Conservation (phyloP, 1,140 invertebrate species). For the Cydia pomonella region DNA sequence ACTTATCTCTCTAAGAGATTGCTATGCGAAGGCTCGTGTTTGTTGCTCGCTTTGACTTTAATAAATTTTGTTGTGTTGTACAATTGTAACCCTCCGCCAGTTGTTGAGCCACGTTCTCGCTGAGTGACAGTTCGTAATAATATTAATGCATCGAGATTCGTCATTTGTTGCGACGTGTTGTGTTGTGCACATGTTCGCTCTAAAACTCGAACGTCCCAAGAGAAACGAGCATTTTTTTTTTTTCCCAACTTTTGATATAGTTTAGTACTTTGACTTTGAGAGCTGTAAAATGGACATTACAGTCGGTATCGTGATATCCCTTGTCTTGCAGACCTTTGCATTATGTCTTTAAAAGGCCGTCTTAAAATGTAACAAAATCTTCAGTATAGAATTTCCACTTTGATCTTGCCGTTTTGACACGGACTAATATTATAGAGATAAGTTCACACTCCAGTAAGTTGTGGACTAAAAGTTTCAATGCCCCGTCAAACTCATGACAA, state of each 20-base stretch:
- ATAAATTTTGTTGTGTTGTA: constrained; percentile 58
- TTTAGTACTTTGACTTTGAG: not conserved
- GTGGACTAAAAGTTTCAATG: constrained; percentile 31
- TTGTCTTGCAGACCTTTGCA: not conserved
- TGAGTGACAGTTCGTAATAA: constrained; percentile 40
- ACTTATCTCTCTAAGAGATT: constrained; percentile 69
- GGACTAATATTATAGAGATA: constrained; percentile 27
- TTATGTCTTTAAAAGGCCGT: constrained; percentile 17
- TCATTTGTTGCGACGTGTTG: constrained; percentile 18
- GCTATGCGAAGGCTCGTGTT: constrained; percentile 72
- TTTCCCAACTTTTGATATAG: not conserved
- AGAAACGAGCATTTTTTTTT: constrained; percentile 2
- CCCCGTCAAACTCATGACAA: constrained; percentile 25
- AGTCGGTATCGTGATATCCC: not conserved
- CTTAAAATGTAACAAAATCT: constrained; percentile 19
- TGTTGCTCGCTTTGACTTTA: constrained; percentile 59
- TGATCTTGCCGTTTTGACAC: constrained; percentile 32
- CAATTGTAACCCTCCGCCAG: constrained; percentile 50
- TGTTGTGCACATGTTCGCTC: constrained; percentile 20
- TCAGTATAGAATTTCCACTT: constrained; percentile 21
- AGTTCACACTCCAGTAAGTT: constrained; percentile 30
- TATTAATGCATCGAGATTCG: constrained; percentile 21
- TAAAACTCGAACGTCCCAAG: constrained; percentile 11
- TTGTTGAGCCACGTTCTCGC: constrained; percentile 49
- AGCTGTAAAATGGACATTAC: not conserved